Evolutionary conservation across 2,888 invertebrate genomes (phyloP).

Genomic region (Temnothorax ravouxi): DNA sequence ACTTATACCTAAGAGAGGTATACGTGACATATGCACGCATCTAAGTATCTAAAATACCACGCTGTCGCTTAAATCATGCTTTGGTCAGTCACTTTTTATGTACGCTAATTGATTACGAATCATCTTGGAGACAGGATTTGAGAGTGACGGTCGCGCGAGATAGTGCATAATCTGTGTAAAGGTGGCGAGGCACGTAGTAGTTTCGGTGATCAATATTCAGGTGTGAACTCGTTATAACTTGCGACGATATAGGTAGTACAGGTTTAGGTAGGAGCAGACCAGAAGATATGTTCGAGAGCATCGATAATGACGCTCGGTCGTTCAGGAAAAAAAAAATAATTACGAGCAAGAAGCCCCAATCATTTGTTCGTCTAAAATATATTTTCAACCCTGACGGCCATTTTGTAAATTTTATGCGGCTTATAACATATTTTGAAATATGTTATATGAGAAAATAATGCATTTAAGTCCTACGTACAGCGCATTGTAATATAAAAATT

Average conservation of each 20-base stretch:
- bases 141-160: not conserved
- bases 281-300: not conserved
- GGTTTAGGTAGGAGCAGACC: not conserved
- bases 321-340: not conserved
- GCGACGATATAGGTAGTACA: not conserved
- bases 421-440: not conserved
- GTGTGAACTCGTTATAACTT: conserved; percentile 20
- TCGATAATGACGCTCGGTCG: not conserved
- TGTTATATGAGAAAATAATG: conserved; percentile 2
- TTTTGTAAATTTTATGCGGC: conserved; percentile 1
- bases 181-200: conserved; percentile 23
- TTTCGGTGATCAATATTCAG: conserved; percentile 49
- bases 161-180: conserved; percentile 13
- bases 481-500: not conserved
- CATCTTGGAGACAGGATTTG: not conserved
- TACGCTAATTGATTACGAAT: not conserved
- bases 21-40: not conserved
- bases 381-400: not conserved
- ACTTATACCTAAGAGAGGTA: not conserved
- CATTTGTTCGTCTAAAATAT: not conserved
- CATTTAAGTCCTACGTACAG: not conserved
- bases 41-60: not conserved
- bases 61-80: not conserved
- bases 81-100: not conserved
- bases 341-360: not conserved